Percentiles rank a stretch among this genome's conserved stretches.
Evolutionary conservation across 2,797 vertebrate genomes (phyloP).

Genomic region (Prunella strophiata): DNA sequence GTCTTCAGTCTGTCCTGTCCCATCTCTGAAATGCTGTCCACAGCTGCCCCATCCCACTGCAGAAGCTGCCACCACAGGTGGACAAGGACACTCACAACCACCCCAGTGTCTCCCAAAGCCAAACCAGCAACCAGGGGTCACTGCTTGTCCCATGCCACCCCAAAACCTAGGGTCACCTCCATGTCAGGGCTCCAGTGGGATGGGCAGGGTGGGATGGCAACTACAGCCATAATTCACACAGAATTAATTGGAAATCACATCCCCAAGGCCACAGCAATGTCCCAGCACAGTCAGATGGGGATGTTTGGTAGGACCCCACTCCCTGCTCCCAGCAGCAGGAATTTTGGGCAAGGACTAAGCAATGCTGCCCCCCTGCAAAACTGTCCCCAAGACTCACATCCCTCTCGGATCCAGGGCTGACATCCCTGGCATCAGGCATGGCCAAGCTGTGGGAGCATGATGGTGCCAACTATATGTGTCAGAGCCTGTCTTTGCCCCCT

Average conservation of each 20-base stretch:
- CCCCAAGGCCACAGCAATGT: accelerated
- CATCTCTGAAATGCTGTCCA: not conserved
- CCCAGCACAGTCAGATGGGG: not conserved
- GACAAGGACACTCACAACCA: not conserved
- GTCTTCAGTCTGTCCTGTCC: not conserved
- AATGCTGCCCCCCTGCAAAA: not conserved
- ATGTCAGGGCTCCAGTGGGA: accelerated
- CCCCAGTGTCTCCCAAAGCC: not conserved
- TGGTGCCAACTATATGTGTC: accelerated
- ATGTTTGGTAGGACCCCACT: not conserved
- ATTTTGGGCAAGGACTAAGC: not conserved
- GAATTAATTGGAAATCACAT: not conserved
- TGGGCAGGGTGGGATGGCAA: accelerated
- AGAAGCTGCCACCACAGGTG: accelerated
- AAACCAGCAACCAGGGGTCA: accelerated
- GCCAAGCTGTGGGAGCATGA: not conserved
- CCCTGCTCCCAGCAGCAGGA: not conserved
- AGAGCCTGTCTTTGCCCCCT: not conserved
- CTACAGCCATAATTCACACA: not conserved
- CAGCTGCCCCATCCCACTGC: not conserved
- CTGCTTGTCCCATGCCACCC: accelerated
- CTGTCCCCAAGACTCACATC: not conserved
- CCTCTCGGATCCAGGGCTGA: not conserved
- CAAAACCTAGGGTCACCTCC: not conserved
- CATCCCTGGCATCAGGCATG: accelerated